Conservation (phyloP, 1,140 invertebrate genomes). For the Rhopalosiphum padi region DNA sequence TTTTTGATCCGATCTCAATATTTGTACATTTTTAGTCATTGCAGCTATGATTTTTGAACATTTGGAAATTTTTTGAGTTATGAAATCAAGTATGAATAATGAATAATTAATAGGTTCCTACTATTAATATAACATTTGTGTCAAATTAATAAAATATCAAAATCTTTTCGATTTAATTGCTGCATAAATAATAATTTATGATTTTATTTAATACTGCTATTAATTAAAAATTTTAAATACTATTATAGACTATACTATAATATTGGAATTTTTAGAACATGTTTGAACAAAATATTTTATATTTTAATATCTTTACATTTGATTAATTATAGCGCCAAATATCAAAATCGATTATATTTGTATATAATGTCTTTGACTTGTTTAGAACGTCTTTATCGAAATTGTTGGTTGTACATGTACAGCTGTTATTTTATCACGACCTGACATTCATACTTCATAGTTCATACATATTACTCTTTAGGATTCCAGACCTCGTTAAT, state of each 20-base stretch:
- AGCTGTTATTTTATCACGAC: slow-evolving; percentile 44
- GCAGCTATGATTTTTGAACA: too few relatives aligned
- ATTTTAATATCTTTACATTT: too few relatives aligned
- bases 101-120: too few relatives aligned
- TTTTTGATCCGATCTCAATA: too few relatives aligned
- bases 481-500: background rate
- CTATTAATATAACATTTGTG: too few relatives aligned
- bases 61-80: too few relatives aligned
- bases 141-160: too few relatives aligned
- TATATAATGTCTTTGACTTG: background rate
- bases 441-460: background rate
- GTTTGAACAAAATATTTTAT: background rate
- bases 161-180: background rate
- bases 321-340: background rate
- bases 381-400: background rate
- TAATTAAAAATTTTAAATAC: too few relatives aligned
- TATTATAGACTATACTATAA: too few relatives aligned
- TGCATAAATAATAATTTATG: background rate
- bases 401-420: background rate
- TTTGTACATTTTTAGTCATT: too few relatives aligned
- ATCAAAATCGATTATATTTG: background rate
- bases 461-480: background rate
- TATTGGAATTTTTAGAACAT: too few relatives aligned
- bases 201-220: background rate
- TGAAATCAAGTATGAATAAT: too few relatives aligned